A percentile compares a stretch with the other conserved stretches of the same genome.
phyloP scores from a whole-genome alignment of 2,797 vertebrate species.

The Glyptemys insculpta region DNA sequence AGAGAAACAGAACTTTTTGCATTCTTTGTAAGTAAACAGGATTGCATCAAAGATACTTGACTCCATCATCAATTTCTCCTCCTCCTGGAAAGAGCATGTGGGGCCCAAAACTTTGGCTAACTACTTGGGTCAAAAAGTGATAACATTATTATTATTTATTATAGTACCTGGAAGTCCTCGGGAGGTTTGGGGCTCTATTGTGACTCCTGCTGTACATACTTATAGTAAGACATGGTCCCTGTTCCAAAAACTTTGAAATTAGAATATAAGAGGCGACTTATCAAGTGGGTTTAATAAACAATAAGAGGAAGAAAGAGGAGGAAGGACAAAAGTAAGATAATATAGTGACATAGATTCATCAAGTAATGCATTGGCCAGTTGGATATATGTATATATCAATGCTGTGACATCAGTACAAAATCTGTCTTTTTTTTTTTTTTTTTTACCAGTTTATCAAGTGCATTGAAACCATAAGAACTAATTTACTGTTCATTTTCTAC shows the following conservation, averaged over 20 bases:
- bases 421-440: neutral
- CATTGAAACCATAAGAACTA: conserved; percentile 3
- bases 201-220: neutral
- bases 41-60: neutral
- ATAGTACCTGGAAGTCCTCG: neutral
- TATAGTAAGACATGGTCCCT: neutral
- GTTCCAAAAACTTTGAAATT: neutral
- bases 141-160: neutral
- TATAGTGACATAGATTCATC: neutral
- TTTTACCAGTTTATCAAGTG: neutral
- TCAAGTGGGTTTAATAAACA: neutral
- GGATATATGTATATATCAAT: neutral
- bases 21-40: neutral
- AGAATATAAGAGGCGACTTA: neutral
- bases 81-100: neutral
- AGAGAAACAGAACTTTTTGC: neutral
- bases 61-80: neutral
- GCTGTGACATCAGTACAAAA: neutral
- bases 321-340: neutral
- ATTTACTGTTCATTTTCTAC: conserved; percentile 45
- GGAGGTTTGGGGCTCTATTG: neutral
- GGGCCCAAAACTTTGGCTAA: neutral
- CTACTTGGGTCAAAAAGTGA: neutral
- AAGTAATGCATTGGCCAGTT: neutral
- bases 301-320: neutral